Conservation (phyloP, 2,888 invertebrate genomes). For the Troides helena region DNA sequence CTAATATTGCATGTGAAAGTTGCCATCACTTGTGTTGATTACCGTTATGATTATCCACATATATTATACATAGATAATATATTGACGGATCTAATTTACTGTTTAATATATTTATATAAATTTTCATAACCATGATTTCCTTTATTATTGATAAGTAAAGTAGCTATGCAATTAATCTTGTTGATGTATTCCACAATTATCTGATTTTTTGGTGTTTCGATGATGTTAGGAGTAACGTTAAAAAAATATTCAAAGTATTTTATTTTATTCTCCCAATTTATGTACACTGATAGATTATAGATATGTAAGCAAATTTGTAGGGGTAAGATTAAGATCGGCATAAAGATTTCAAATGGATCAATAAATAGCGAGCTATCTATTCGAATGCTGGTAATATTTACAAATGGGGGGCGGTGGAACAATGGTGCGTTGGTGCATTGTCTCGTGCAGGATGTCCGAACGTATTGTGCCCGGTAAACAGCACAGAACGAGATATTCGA, state of each 20-base stretch:
- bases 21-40: slow-evolving; percentile 40
- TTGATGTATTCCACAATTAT: too few relatives aligned
- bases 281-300: too few relatives aligned
- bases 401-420: slow-evolving; percentile 66
- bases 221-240: too few relatives aligned
- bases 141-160: neutral
- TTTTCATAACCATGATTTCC: neutral
- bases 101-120: neutral
- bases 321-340: slow-evolving; percentile 38
- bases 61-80: slow-evolving; percentile 14
- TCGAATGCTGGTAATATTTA: slow-evolving; percentile 62
- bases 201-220: too few relatives aligned
- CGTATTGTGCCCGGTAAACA: slow-evolving; percentile 73
- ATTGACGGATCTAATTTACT: slow-evolving; percentile 2
- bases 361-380: slow-evolving; percentile 47
- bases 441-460: slow-evolving; percentile 74
- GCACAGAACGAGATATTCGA: slow-evolving; percentile 75
- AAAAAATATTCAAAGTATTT: too few relatives aligned
- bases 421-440: slow-evolving; percentile 71
- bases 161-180: neutral
- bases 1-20: slow-evolving; percentile 64
- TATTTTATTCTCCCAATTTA: too few relatives aligned
- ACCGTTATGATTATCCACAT: slow-evolving; percentile 28
- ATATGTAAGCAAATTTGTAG: neutral
- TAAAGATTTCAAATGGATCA: slow-evolving; percentile 18